Conservation (phyloP, 1,140 invertebrate species). For the Drosophila pruinosa region DNA sequence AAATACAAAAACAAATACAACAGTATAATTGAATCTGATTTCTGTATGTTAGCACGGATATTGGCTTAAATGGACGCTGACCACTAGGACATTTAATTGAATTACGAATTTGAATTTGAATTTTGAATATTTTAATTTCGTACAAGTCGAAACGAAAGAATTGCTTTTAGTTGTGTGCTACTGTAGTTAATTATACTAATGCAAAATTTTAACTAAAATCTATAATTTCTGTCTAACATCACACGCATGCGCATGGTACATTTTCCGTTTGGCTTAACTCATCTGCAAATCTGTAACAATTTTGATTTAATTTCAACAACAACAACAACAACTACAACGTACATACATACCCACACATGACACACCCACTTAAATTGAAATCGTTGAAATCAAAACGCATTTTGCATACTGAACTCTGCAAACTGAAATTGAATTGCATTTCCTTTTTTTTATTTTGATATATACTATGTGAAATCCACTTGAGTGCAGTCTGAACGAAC, state of each 20-base stretch:
- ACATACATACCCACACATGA: slow-evolving; percentile 4
- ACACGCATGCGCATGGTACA: slow-evolving; percentile 83
- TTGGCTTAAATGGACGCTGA: slow-evolving; percentile 11
- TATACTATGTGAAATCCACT: neutral
- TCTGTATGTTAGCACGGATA: slow-evolving; percentile 16
- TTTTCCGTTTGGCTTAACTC: slow-evolving; percentile 70
- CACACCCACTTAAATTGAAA: slow-evolving; percentile 44
- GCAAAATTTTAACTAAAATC: slow-evolving; percentile 80
- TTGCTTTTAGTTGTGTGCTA: slow-evolving; percentile 65
- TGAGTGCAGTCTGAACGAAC: neutral
- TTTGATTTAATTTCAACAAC: slow-evolving; percentile 47
- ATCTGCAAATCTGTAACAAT: slow-evolving; percentile 65
- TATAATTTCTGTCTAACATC: slow-evolving; percentile 83
- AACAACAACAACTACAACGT: slow-evolving; percentile 9
- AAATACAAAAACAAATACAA: neutral
- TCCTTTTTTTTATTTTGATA: neutral
- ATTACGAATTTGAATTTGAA: neutral
- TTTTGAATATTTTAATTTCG: neutral
- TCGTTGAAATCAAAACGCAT: neutral
- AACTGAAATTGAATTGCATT: slow-evolving; percentile 1
- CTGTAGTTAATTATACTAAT: slow-evolving; percentile 73
- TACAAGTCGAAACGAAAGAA: neutral
- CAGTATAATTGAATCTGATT: neutral
- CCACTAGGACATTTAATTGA: neutral
- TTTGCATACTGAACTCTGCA: neutral